A percentile compares a stretch with the other conserved stretches of the same genome.
Conservation (phyloP, 2,888 invertebrate genomes). For the Xylota segnis region DNA sequence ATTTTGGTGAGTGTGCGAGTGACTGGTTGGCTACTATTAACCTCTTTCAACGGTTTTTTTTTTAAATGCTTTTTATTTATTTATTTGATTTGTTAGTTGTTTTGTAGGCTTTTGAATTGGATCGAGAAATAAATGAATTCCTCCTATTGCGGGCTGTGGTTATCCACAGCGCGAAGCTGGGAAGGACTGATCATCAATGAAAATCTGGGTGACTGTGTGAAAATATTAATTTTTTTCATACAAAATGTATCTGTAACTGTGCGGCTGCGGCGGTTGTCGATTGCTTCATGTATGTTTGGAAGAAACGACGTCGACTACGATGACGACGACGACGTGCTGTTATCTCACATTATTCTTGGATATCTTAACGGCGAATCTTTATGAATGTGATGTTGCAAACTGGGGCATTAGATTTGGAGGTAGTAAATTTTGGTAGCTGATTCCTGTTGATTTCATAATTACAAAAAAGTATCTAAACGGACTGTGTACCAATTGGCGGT, state of each 20-base stretch:
- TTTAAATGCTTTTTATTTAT: slow-evolving; percentile 42
- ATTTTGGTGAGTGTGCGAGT: slow-evolving; percentile 1
- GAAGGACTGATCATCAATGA: slow-evolving; percentile 63
- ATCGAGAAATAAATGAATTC: slow-evolving; percentile 57
- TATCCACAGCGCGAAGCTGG: not conserved
- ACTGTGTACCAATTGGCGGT: slow-evolving; percentile 42
- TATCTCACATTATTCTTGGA: slow-evolving; percentile 74
- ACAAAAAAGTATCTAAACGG: slow-evolving; percentile 21
- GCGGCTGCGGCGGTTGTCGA: slow-evolving; percentile 13
- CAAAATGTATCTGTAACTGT: slow-evolving; percentile 13
- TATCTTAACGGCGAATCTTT: slow-evolving; percentile 66
- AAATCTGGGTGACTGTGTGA: slow-evolving; percentile 65
- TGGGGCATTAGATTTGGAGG: slow-evolving; percentile 59
- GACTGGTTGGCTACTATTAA: slow-evolving; percentile 57
- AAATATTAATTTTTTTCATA: slow-evolving; percentile 51
- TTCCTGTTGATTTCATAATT: slow-evolving; percentile 65
- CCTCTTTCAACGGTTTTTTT: slow-evolving; percentile 71
- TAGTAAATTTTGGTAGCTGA: slow-evolving; percentile 51
- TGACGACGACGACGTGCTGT: slow-evolving; percentile 30
- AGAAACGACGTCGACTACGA: slow-evolving; percentile 4
- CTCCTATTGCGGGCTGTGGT: slow-evolving; percentile 25
- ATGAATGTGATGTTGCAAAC: slow-evolving; percentile 60
- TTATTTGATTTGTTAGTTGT: slow-evolving; percentile 26
- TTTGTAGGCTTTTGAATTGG: slow-evolving; percentile 54
- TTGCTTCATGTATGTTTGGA: slow-evolving; percentile 35